Evolutionary conservation across 2,113 vertebrate species (phyloP).

Genomic region (Theristicus caerulescens): DNA sequence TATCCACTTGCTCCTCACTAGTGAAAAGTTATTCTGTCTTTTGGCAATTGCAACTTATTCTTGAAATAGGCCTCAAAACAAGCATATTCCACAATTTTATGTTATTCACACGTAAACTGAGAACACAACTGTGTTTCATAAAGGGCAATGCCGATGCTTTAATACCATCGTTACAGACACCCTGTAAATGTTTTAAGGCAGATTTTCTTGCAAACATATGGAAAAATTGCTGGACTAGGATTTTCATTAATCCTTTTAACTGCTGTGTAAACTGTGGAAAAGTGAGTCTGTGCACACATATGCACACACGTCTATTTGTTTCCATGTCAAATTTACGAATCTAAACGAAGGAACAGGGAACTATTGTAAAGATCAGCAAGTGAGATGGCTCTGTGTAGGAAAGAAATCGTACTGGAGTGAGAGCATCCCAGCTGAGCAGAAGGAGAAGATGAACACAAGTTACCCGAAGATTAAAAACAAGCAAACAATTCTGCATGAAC

Average conservation of each 20-base stretch:
- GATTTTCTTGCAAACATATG: not conserved
- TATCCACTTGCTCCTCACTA: slow-evolving; percentile 8
- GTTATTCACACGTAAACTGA: not conserved
- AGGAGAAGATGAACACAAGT: not conserved
- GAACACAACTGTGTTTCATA: not conserved
- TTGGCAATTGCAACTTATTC: not conserved
- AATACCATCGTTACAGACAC: not conserved
- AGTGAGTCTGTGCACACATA: not conserved
- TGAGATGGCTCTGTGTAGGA: not conserved
- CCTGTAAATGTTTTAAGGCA: not conserved
- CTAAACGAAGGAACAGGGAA: not conserved
- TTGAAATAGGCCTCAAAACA: not conserved
- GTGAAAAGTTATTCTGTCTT: slow-evolving; percentile 3
- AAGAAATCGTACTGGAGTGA: not conserved
- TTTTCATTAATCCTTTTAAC: slow-evolving; percentile 24
- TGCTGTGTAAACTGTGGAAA: not conserved
- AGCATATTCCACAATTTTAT: not conserved
- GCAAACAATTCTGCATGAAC: not conserved
- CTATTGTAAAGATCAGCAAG: not conserved
- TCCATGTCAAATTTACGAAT: not conserved
- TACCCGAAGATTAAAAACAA: not conserved
- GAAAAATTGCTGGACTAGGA: not conserved
- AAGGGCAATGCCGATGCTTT: not conserved
- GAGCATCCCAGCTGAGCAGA: not conserved
- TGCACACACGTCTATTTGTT: not conserved